Evolutionary conservation across 1,140 invertebrate genomes (phyloP), one percentile per base, ranked within the genome.

Genomic region (Lethocerus indicus): DNA sequence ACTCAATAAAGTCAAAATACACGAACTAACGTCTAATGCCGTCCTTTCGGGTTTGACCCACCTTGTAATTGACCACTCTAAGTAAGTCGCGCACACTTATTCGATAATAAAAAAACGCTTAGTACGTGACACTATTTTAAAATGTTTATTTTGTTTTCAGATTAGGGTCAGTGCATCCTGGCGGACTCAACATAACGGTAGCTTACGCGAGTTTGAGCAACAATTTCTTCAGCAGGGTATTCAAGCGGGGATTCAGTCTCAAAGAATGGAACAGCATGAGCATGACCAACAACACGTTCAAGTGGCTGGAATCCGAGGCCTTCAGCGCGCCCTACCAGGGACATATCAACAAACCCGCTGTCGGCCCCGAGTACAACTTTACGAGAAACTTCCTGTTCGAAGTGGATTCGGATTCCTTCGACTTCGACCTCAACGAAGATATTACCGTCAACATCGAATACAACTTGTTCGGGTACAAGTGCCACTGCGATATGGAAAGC

Each of bases 211-310:
- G 65, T 9, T 70, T 84, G 18, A 65, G 66, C 26, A 68, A 75
- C 56, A 79, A 76, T 60, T 65, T 71, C 43, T 78, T 84, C 53
- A 62, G 69, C 29, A 64, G 63, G 18, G 64, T 83, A 4, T 63
- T 66, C 20, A 62, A 65, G 12, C 62, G 62, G 25, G 72, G 73
- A 18, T 71, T 82, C 25, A 65, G 66, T 18, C 59, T 84, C 9
- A 66, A 71, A 6, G 67, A 75, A 5, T 79, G 76, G 73, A 79
- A 74, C 57, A 69, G 64, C 51, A 66, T 82, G 13, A 58, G 62
- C 6, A 71, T 83, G 52, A 72, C 76, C 45, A 62, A 71, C 47
- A 82, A 82, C 56, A 67, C 71, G 16, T 81, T 83, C 56, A 61
- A 71, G 21, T 59, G 66, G 24, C 54, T 82, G 3, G 66, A 71